Conservation (phyloP, 2,888 invertebrate genomes). For the Ichneumon xanthorius region DNA sequence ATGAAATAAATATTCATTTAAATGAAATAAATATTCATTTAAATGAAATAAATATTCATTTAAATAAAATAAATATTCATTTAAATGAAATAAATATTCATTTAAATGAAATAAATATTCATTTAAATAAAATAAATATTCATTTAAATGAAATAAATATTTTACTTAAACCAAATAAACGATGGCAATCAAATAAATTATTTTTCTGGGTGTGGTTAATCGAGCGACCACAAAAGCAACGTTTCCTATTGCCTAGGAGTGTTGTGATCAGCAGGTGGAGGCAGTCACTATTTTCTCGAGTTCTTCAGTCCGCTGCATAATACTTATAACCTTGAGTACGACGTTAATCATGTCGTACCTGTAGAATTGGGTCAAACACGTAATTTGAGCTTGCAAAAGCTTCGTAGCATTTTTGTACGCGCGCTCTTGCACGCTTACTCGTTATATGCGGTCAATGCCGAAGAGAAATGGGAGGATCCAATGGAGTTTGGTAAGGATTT, state of each 20-base stretch:
- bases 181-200: no score
- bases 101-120: no score
- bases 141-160: no score
- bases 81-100: no score
- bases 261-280: not conserved
- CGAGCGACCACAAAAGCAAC: not conserved
- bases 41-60: no score
- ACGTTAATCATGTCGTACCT: not conserved
- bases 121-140: no score
- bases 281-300: not conserved
- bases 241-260: not conserved
- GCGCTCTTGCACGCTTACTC: not conserved
- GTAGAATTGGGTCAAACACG: not conserved
- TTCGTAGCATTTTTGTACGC: not conserved
- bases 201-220: not conserved
- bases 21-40: no score
- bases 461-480: not conserved
- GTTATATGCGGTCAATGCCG: not conserved
- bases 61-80: no score
- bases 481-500: slow-evolving; percentile 45
- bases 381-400: not conserved
- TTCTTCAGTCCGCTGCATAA: not conserved
- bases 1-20: no score
- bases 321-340: not conserved
- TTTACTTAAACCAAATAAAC: no score